Evolutionary conservation across 2,888 invertebrate species (phyloP).

Genomic region (Eupithecia inturbata): DNA sequence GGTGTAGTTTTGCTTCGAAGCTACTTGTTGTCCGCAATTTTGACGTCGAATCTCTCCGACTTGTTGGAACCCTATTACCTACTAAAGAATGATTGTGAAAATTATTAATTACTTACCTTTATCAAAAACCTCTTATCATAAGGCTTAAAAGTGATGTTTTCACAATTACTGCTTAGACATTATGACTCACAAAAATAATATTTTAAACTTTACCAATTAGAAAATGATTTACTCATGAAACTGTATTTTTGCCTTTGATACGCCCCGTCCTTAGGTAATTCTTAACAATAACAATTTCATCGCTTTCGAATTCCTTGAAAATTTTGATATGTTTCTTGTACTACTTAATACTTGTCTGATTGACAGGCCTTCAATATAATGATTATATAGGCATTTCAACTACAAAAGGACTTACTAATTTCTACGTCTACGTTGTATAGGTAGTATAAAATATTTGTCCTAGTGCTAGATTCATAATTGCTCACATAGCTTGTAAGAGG

Average conservation of each 20-base stretch:
- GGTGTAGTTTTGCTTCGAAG: constrained; percentile 44
- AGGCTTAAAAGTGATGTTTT: neutral
- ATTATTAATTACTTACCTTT: neutral
- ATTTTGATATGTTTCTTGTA: neutral
- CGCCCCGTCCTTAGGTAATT: neutral
- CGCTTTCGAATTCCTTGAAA: neutral
- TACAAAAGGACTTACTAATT: neutral
- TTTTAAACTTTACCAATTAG: neutral
- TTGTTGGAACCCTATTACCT: constrained; percentile 39
- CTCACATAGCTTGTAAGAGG: constrained; percentile 31
- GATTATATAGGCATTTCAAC: neutral
- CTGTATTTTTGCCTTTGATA: neutral
- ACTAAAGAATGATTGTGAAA: neutral
- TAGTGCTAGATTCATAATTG: constrained; percentile 41
- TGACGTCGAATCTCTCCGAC: constrained; percentile 45
- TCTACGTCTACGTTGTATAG: neutral
- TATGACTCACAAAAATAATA: neutral
- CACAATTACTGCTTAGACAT: neutral
- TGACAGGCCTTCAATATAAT: neutral
- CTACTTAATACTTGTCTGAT: neutral
- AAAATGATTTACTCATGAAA: neutral
- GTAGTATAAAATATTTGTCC: constrained; percentile 2
- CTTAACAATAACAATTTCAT: neutral
- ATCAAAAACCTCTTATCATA: neutral
- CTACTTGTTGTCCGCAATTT: constrained; percentile 35